Evolutionary conservation across 2,113 vertebrate genomes (phyloP).

Genomic region (Colistium nudipinnis): DNA sequence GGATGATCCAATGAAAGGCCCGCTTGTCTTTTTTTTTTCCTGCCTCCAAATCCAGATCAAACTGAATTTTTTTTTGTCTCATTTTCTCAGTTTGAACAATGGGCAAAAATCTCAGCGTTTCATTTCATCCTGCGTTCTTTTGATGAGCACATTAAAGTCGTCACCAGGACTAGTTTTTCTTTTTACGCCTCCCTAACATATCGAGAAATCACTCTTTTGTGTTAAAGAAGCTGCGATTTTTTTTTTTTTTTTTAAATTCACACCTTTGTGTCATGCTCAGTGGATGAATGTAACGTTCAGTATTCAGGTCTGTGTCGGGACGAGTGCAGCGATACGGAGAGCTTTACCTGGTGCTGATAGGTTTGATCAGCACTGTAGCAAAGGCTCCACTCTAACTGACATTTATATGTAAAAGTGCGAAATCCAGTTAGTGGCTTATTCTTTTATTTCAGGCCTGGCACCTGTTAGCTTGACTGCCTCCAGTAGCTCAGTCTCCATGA

Average conservation of each 20-base stretch:
- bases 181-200: background rate
- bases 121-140: background rate
- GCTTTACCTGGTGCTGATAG: background rate
- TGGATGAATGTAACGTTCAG: background rate
- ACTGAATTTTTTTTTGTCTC: too few species aligned
- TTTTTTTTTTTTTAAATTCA: too few species aligned
- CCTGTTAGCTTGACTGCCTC: background rate
- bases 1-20: too few species aligned
- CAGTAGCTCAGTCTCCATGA: background rate
- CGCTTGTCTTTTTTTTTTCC: too few species aligned
- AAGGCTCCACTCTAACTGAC: background rate
- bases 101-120: background rate
- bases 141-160: background rate
- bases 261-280: background rate
- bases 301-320: background rate
- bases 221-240: background rate
- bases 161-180: background rate
- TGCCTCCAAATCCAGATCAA: too few species aligned
- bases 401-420: background rate
- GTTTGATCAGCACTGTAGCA: background rate
- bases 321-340: background rate
- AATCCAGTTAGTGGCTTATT: background rate
- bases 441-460: background rate
- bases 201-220: background rate
- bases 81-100: too few species aligned